These are phyloP conservation scores for Sphinx pinastri DNA, from an alignment of 2,888 invertebrate genomes.

Conservation along the genomic window DNA sequence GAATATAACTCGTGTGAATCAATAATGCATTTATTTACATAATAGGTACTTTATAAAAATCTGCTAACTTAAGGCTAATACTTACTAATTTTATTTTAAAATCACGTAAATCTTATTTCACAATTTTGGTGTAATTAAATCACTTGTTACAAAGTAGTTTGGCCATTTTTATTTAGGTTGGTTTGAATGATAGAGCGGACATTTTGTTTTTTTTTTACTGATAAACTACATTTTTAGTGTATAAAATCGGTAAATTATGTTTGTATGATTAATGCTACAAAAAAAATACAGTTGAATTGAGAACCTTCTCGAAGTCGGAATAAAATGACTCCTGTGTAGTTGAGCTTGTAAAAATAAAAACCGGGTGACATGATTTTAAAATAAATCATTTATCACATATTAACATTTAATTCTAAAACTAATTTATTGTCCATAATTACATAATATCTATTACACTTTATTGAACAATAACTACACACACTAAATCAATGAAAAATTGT, in stretches of 20 bases:
- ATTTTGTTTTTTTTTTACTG: no score
- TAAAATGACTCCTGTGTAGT: no score
- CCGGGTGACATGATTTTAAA: not conserved
- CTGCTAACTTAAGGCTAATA: not conserved
- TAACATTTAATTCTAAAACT: not conserved
- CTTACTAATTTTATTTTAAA: conserved; percentile 1
- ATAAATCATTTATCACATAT: not conserved
- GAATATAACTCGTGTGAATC: not conserved
- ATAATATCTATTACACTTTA: not conserved
- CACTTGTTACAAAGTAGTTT: not conserved
- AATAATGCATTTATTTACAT: conserved; percentile 17
- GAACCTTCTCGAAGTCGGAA: no score
- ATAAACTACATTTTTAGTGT: no score
- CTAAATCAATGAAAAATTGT: not conserved
- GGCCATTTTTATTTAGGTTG: not conserved
- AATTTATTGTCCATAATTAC: conserved; percentile 10
- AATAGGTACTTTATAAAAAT: not conserved
- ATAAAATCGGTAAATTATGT: no score
- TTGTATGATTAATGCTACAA: not conserved
- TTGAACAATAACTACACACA: not conserved
- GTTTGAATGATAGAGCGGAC: no score
- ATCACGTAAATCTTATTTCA: not conserved
- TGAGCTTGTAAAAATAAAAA: not conserved
- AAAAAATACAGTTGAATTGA: not conserved
- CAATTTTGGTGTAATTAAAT: not conserved